These are phyloP conservation scores for Ochropacha duplaris DNA, from an alignment of 2,888 invertebrate species.

Conservation along the genomic window DNA sequence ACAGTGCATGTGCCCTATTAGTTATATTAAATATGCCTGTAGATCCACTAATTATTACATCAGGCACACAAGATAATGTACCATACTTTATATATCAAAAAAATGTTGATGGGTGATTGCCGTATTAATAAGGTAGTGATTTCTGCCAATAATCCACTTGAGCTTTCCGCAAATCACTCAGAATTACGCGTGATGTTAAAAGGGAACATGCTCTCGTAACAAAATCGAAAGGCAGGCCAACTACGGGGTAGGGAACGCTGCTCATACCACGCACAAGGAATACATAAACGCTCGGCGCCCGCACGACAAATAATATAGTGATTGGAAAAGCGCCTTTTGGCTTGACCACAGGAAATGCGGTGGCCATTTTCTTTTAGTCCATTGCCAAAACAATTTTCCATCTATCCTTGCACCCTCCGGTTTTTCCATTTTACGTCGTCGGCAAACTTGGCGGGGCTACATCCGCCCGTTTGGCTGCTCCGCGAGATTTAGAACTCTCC, in stretches of 20 bases:
- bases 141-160: slow-evolving; percentile 16
- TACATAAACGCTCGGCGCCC: slow-evolving; percentile 49
- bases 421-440: slow-evolving; percentile 71
- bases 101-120: slow-evolving; percentile 2
- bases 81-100: too few relatives aligned
- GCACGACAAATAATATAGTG: slow-evolving; percentile 51
- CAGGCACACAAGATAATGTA: background rate
- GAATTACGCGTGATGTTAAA: background rate
- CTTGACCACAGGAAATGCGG: slow-evolving; percentile 81
- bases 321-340: slow-evolving; percentile 77
- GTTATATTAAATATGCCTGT: background rate
- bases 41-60: background rate
- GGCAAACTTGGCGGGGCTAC: slow-evolving; percentile 62
- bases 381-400: slow-evolving; percentile 75
- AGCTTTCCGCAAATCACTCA: background rate
- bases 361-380: slow-evolving; percentile 66
- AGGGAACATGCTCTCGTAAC: slow-evolving; percentile 16
- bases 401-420: slow-evolving; percentile 61
- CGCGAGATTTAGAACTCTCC: slow-evolving; percentile 54
- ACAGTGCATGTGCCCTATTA: slow-evolving; percentile 11
- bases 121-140: slow-evolving; percentile 2
- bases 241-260: slow-evolving; percentile 18
- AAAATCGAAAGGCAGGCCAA: slow-evolving; percentile 32
- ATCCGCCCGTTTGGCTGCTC: slow-evolving; percentile 47
- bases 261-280: slow-evolving; percentile 48